Base-by-base conservation (phyloP, 2,797 vertebrate genomes). In the Myotis myotis region DNA sequence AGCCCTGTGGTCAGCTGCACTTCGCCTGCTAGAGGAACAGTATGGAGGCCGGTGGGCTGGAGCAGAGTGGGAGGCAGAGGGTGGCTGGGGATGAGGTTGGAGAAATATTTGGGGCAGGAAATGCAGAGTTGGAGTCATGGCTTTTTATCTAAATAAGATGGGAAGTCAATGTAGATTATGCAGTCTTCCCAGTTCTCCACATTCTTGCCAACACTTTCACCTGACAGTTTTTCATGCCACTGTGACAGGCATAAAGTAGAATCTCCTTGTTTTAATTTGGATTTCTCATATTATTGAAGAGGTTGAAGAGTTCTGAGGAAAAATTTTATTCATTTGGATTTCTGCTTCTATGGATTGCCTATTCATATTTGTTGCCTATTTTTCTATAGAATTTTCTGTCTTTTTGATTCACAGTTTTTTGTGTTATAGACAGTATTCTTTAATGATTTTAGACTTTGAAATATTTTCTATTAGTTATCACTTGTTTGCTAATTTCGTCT, bases 401-500 rank as follows among this genome's bases (percentile, higher is more conserved):
- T 33, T 88, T 64, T 49, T 91, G 68, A 71, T 76, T 88, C 38
- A n/a, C 25, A 82, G 51, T 62, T 57, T 64, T 72, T 30, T 49
- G 6, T 64, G 8, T 60, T 71, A 51, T 33, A 62, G 9, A 55
- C 57, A 78, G 33, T 47, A 72, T 60, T 72, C 70, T 75, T 89
- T 53, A 64, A 53, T 68, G 22, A 68, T 87, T 92, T 95, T 83
- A 82, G 85, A 66, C 74, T 79, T 62, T 38, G 38, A 68, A 72
- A 94, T 82, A 66, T 83, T 86, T 94, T 95, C 74, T 72, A 11
- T 93, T 28, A 11, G 36, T 78, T 92, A 22, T 92, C 25, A 60
- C 28, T 86, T 89, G 2, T 44, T 53, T 81, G 41, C 78, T 93
- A 64, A 36, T 66, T 93, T 85, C 81, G 4, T 55, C 55, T 49